Evolutionary conservation across 2,113 vertebrate genomes (phyloP), one percentile per base, ranked within the genome.

Genomic region (Nyctereutes procyonoides): DNA sequence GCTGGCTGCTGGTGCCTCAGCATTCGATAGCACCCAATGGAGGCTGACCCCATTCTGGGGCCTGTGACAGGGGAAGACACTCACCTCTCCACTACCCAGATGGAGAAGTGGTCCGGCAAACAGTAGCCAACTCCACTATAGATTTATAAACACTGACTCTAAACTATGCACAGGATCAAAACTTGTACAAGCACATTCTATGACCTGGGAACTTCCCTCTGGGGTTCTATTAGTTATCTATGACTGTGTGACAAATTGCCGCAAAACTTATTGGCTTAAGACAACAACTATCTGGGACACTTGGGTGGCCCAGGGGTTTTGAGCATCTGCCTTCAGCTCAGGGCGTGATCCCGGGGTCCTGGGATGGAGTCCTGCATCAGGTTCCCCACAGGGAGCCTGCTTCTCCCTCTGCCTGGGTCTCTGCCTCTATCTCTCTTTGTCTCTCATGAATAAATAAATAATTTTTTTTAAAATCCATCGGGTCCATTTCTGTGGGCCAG

Each of bases 121-220:
- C 67, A 43, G 24, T 19, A 90, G 71, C 10, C 56, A 62, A 7
- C 14, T 89, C 77, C 12, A 22, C 24, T 15, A 38, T 0, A 85
- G 35, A 32, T 19, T 48, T 84, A 17, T 71, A 76, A 63, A 28
- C 15, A 58, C 0, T 48, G 76, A 79, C 35, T 73, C 38, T 58
- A 76, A 86, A 38, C 28, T 43, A 5, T 60, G 17, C 15, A 35
- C 8, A 15, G 1, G 16, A 73, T 84, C 43, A 77, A 22, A 69
- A 56, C 48, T 56, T 26, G 1, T 7, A 2, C 14, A 35, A 10
- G 2, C 14, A 79, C 8, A 48, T 3, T 4, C 12, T 6, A 22
- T 0, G 12, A 48, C 32, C 32, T 6, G 32, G 43, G 16, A 71
- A 63, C 15, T n/a, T 24, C 5, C 22, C 7, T 55, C 56, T 38